phyloP scores from a whole-genome alignment of 1,140 invertebrate species.

The Drosophila sp. region DNA sequence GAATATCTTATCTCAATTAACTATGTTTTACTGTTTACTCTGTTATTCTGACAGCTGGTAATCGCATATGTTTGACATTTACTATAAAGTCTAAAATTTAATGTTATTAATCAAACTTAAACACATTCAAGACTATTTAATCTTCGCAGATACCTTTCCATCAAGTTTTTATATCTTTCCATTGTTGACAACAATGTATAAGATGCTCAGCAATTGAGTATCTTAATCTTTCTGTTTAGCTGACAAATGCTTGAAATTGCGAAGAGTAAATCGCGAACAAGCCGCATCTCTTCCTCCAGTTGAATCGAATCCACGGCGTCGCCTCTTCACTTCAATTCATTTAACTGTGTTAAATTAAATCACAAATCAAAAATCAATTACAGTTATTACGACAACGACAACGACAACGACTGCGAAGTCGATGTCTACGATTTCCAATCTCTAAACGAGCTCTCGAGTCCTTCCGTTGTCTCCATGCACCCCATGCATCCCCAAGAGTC shows the following conservation, averaged over 20 bases:
- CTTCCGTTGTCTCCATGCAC: conserved; percentile 12
- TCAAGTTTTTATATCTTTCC: background rate
- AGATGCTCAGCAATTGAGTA: conserved; percentile 16
- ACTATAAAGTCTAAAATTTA: no score
- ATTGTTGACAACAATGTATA: background rate
- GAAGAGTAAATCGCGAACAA: conserved; percentile 5
- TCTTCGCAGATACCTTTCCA: no score
- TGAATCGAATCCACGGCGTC: background rate
- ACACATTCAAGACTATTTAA: no score
- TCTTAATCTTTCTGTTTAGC: conserved; percentile 7
- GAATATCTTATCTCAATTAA: no score
- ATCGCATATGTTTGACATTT: no score
- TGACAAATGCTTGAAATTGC: background rate
- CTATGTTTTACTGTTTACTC: no score
- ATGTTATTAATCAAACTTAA: no score
- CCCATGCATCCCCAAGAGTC: conserved; percentile 19
- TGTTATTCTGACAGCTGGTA: no score
- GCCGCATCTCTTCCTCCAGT: conserved; percentile 1
- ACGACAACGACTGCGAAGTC: conserved; percentile 52
- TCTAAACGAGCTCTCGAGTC: conserved; percentile 69
- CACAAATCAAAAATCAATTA: conserved; percentile 84
- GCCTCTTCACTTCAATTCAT: conserved; percentile 65
- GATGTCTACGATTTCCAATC: conserved; percentile 79
- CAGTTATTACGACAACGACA: conserved; percentile 80
- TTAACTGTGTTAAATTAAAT: conserved; percentile 84